Evolutionary conservation across 2,888 invertebrate genomes (phyloP), one percentile per base, ranked within the genome.

Genomic region (Meghimatium bilineatum): DNA sequence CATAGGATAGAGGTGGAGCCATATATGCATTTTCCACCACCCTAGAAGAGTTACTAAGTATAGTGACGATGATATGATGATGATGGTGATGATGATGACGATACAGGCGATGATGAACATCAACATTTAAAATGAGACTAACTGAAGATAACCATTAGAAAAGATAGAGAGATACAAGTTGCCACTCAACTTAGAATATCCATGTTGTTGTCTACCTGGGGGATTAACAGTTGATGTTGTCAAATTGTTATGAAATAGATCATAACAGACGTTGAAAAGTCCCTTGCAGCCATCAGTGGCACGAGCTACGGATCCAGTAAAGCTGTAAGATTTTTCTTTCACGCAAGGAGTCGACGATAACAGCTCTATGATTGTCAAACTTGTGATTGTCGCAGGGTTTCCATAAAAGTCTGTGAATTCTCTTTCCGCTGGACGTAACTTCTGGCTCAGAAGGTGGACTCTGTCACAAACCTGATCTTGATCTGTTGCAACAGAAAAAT

Each of bases 261-360:
- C 36, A n/a, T 78, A 67, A 23, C 78, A 67, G 29, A 67, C 20
- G 38, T 66, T 26, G 67, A 78, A 78, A 3, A n/a, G 2, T 1
- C 56, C 80, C 12, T 44, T 3, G 44, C 80, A 80, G 2, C 80
- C 80, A 29, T n/a, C 26, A 1, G 26, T 56, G 20, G 71, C n/a
- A 5, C 52, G 71, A 17, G 36, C 56, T 12, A 8, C 29, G 1
- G 34, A 36, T 8, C 80, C 80, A 17, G 71, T 60, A 32, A 72
- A 81, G 1, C 29, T 63, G 63, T 38, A 81, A 14, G 72, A 56
- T 10, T n/a, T 23, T 29, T 38, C 63, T 56, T n/a, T 12, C 32
- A 44, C 0, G 20, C 80, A 81, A 1, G 14, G 1, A 17, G 23
- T 29, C 0, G 52, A 34, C 0, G 80, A 38, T 3, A 36, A n/a